Evolutionary conservation across 2,797 vertebrate species (phyloP).

Genomic region (Rhabdophis nuchalis): DNA sequence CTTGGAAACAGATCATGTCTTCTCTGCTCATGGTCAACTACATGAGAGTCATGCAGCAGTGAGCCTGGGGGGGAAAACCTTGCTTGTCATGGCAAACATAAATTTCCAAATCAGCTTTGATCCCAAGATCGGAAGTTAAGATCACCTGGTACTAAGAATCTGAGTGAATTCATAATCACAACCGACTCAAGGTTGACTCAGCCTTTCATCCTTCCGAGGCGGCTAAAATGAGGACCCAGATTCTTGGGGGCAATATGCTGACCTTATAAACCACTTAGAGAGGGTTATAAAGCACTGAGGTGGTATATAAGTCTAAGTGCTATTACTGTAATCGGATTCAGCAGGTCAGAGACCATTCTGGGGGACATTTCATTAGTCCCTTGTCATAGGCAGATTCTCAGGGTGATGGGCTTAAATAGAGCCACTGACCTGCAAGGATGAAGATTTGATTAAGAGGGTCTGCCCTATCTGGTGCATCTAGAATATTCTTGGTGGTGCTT

Average conservation of each 20-base stretch:
- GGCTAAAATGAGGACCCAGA: background rate
- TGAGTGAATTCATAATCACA: background rate
- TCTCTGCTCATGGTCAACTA: background rate
- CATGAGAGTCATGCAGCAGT: background rate
- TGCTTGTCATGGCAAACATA: background rate
- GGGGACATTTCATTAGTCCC: no score
- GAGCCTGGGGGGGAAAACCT: background rate
- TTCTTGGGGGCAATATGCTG: background rate
- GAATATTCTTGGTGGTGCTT: no score
- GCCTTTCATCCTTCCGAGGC: background rate
- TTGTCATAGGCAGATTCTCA: no score
- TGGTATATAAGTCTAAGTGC: no score
- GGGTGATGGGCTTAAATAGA: no score
- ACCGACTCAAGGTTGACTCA: background rate
- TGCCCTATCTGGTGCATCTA: no score
- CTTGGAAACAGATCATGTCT: background rate
- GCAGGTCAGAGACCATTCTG: no score
- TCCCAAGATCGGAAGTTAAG: background rate
- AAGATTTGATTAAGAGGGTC: no score
- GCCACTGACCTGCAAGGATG: no score
- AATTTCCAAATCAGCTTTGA: background rate
- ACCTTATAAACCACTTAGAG: no score
- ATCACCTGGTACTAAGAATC: background rate
- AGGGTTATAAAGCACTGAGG: no score
- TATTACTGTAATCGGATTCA: no score